phyloP scores from a whole-genome alignment of 2,797 vertebrate species.

The Myotis planiceps region DNA sequence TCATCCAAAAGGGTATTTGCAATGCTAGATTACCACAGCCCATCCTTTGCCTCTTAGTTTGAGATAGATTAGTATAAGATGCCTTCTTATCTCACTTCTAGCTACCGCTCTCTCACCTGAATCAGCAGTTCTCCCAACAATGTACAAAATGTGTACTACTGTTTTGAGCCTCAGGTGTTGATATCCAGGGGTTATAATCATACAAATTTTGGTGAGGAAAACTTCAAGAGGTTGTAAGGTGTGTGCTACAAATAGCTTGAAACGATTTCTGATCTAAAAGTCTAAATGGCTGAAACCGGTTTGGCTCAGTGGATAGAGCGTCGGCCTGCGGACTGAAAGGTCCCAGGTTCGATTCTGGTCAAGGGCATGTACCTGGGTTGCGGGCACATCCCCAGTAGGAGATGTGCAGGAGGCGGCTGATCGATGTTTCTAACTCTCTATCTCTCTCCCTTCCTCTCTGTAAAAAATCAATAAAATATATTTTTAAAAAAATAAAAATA shows the following conservation, averaged over 20 bases:
- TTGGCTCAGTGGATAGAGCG: no score
- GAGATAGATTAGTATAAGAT: not conserved
- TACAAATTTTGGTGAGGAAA: not conserved
- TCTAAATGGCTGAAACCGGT: no score
- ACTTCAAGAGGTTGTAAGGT: slow-evolving; percentile 31
- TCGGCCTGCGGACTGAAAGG: no score
- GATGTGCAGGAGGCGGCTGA: no score
- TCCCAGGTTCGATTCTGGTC: no score
- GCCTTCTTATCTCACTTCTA: not conserved
- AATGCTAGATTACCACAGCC: not conserved
- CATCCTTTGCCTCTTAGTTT: not conserved
- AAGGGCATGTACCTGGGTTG: no score
- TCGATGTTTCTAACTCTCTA: no score
- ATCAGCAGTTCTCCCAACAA: slow-evolving; percentile 1
- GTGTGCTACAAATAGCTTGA: not conserved
- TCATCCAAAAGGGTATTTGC: not conserved
- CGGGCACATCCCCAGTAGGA: no score
- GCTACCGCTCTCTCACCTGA: not conserved
- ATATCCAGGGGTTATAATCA: not conserved
- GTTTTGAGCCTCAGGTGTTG: not conserved
- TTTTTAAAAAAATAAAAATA: no score
- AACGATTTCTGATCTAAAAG: slow-evolving; percentile 10
- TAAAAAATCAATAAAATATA: no score
- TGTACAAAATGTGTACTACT: not conserved
- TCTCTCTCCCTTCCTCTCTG: no score